phyloP scores from a whole-genome alignment of 2,888 invertebrate species.

The Drosophila bunnanda region DNA sequence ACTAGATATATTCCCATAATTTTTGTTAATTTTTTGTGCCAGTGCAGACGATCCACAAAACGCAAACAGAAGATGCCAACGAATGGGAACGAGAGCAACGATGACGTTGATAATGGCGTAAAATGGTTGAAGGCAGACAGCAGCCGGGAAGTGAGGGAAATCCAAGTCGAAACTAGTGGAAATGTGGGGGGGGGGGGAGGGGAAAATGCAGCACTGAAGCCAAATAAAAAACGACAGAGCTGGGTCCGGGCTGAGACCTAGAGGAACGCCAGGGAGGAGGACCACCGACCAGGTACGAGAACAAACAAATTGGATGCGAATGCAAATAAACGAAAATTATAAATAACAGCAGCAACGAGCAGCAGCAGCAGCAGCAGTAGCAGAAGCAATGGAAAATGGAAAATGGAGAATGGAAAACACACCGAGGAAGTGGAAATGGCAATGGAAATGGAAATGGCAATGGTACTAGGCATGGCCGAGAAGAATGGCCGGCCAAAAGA shows the following conservation, averaged over 20 bases:
- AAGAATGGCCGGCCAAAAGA: slow-evolving; percentile 45
- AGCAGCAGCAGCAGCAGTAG: slow-evolving; percentile 18
- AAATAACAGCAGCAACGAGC: slow-evolving; percentile 71
- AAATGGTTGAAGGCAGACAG: slow-evolving; percentile 62
- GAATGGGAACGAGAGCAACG: slow-evolving; percentile 51
- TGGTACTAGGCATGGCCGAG: slow-evolving; percentile 5
- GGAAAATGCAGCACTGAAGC: slow-evolving; percentile 28
- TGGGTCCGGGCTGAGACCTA: slow-evolving; percentile 5
- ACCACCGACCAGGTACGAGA: slow-evolving; percentile 39
- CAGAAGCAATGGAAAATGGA: slow-evolving; percentile 15
- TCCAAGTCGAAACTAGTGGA: slow-evolving; percentile 35
- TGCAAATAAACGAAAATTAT: slow-evolving; percentile 83
- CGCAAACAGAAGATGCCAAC: slow-evolving; percentile 64
- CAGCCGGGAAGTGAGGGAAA: slow-evolving; percentile 25
- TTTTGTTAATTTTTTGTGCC: not conserved
- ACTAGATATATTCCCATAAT: not conserved
- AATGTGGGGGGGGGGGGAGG: slow-evolving; percentile 9
- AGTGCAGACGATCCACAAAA: slow-evolving; percentile 36
- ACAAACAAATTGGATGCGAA: slow-evolving; percentile 82
- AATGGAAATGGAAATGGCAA: slow-evolving; percentile 20
- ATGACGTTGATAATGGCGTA: slow-evolving; percentile 78
- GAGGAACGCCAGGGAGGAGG: not conserved
- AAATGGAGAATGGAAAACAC: slow-evolving; percentile 36
- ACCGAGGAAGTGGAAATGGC: slow-evolving; percentile 24
- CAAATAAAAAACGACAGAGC: slow-evolving; percentile 59